Conservation (phyloP, 1,140 invertebrate species). For the Atopsyche davidsoni region DNA sequence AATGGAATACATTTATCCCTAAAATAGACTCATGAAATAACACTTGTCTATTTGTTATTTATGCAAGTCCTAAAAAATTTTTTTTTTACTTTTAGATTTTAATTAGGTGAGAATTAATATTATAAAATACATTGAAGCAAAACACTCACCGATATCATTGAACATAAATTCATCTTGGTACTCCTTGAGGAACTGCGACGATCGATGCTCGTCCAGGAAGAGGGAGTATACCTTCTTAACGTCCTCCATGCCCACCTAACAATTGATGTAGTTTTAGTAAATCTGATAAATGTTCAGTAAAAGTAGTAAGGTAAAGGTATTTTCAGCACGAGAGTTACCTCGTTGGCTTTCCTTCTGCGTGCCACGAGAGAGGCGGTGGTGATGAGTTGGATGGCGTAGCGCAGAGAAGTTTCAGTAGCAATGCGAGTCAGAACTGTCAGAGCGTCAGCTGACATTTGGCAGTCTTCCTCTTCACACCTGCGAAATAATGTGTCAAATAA, state of each 20-base stretch:
- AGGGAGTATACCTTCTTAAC: constrained; percentile 92
- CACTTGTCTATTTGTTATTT: no score
- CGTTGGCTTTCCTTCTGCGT: constrained; percentile 72
- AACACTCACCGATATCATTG: constrained; percentile 51
- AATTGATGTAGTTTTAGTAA: constrained; percentile 21
- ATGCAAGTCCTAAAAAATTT: no score
- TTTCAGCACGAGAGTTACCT: constrained; percentile 47
- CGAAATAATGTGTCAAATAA: neutral
- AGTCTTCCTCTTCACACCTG: constrained; percentile 94
- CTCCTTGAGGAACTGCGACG: constrained; percentile 89
- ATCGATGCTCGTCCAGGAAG: constrained; percentile 91
- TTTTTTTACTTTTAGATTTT: no score
- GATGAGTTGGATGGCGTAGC: constrained; percentile 98
- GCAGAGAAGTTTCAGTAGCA: constrained; percentile 84
- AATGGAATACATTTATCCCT: no score
- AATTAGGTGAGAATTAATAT: no score
- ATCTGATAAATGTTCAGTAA: neutral
- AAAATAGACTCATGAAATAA: no score
- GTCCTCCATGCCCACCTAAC: constrained; percentile 76
- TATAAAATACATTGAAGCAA: neutral
- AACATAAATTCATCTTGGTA: constrained; percentile 97
- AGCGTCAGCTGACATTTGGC: constrained; percentile 89
- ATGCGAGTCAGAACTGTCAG: constrained; percentile 87
- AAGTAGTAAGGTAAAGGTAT: neutral
- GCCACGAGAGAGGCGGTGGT: constrained; percentile 90